Evolutionary conservation across 2,888 invertebrate species (phyloP).

Genomic region (Zhuqinia jingwanae): DNA sequence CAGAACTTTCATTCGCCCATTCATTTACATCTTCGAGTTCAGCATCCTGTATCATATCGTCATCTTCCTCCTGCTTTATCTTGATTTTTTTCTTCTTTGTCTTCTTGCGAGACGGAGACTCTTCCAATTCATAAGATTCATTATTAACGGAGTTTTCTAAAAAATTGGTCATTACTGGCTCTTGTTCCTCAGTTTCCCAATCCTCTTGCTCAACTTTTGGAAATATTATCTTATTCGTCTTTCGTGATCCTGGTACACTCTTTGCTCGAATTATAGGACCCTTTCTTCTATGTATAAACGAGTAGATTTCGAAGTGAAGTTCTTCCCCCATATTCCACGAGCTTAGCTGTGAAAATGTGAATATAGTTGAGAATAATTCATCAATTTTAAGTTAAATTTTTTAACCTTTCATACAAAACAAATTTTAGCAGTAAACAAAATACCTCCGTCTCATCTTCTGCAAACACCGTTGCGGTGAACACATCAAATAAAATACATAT

Average conservation of each 20-base stretch:
- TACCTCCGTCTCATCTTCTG: slow-evolving; percentile 62
- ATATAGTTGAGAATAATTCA: too few species aligned
- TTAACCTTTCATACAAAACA: too few species aligned
- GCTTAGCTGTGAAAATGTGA: background rate
- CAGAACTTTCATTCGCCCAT: background rate
- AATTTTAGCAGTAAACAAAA: too few species aligned
- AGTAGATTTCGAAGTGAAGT: slow-evolving; percentile 55
- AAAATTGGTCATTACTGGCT: too few species aligned
- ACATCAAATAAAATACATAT: slow-evolving; percentile 70
- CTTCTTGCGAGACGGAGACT: background rate
- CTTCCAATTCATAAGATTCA: background rate
- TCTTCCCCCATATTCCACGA: slow-evolving; percentile 64
- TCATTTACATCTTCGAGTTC: background rate
- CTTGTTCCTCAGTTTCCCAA: background rate
- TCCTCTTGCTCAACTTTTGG: background rate
- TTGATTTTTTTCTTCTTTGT: slow-evolving; percentile 36
- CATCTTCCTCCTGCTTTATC: background rate
- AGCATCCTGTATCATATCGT: background rate
- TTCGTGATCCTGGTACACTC: slow-evolving; percentile 6
- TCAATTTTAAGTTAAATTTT: too few species aligned
- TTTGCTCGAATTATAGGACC: slow-evolving; percentile 52
- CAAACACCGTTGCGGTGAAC: slow-evolving; percentile 70
- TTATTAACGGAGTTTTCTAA: background rate
- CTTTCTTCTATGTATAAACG: slow-evolving; percentile 66
- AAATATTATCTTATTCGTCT: background rate